Evolutionary conservation across 2,888 invertebrate genomes (phyloP).

Genomic region (Mycogona germanica): DNA sequence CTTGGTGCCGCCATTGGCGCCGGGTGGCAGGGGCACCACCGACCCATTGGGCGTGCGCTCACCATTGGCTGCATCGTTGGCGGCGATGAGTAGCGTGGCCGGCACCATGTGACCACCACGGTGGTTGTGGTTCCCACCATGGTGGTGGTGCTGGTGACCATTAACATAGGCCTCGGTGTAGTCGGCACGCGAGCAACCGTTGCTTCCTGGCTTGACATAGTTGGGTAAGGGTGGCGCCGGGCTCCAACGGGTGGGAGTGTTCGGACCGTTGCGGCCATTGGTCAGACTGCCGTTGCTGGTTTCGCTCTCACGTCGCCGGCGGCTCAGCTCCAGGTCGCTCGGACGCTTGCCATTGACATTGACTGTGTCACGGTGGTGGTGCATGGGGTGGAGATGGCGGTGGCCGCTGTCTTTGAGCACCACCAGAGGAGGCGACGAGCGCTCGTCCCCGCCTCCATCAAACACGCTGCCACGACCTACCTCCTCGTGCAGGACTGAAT

Average conservation of each 20-base stretch:
- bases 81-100: slow-evolving; percentile 8
- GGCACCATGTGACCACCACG: too few species aligned
- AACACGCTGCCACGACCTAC: slow-evolving; percentile 29
- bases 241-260: slow-evolving; percentile 11
- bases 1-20: slow-evolving; percentile 4
- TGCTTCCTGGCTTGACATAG: too few species aligned
- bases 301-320: slow-evolving; percentile 5
- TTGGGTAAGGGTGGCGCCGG: slow-evolving; percentile 8
- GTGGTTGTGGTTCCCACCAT: too few species aligned
- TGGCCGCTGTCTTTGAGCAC: too few species aligned
- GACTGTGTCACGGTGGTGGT: too few species aligned
- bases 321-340: slow-evolving; percentile 15
- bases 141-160: slow-evolving; percentile 24
- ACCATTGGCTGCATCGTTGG: slow-evolving; percentile 27
- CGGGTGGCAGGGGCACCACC: too few species aligned
- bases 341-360: too few species aligned
- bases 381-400: too few species aligned
- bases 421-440: too few species aligned
- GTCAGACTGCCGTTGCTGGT: slow-evolving; percentile 1
- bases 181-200: slow-evolving; percentile 47
- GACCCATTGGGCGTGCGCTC: slow-evolving; percentile 27
- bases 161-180: slow-evolving; percentile 41
- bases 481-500: slow-evolving; percentile 4
- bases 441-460: slow-evolving; percentile 28
- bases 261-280: background rate